Conservation (phyloP, 1,140 invertebrate genomes). For the Drosophila melanica region DNA sequence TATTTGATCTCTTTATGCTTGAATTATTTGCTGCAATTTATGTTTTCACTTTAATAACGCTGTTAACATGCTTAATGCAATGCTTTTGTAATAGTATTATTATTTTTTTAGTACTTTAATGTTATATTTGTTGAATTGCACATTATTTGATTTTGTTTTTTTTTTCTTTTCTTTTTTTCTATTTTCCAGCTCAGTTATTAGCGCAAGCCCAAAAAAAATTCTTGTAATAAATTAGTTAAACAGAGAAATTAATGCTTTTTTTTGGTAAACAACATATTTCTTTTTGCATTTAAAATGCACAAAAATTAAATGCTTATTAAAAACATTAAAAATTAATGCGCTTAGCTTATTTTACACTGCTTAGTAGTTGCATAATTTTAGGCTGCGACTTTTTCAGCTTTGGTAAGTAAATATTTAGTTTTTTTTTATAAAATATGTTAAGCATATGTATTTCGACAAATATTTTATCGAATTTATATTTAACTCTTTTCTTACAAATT, state of each 20-base stretch:
- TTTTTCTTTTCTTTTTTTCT: conserved; percentile 45
- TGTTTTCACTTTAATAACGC: conserved; percentile 67
- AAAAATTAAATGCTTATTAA: conserved; percentile 33
- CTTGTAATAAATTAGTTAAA: conserved; percentile 76
- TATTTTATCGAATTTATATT: too few species aligned
- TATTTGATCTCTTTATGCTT: conserved; percentile 78
- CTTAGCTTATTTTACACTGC: conserved; percentile 34
- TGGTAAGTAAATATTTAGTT: conserved; percentile 48
- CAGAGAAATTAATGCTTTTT: conserved; percentile 58
- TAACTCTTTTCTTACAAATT: too few species aligned
- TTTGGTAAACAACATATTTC: conserved; percentile 24
- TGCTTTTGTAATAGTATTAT: conserved; percentile 57
- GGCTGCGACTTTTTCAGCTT: conserved; percentile 9
- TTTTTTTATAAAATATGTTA: not conserved
- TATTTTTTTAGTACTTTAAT: conserved; percentile 32
- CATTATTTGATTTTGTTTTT: conserved; percentile 55
- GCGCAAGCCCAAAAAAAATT: conserved; percentile 51
- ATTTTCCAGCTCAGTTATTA: conserved; percentile 81
- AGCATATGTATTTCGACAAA: not conserved
- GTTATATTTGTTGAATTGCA: conserved; percentile 53
- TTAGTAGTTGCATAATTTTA: conserved; percentile 50
- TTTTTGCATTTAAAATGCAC: conserved; percentile 17
- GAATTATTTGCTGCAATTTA: conserved; percentile 72
- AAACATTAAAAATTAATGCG: conserved; percentile 11
- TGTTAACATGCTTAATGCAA: conserved; percentile 66